phyloP scores from a whole-genome alignment of 2,113 vertebrate genomes.

The Argyrosomus japonicus region DNA sequence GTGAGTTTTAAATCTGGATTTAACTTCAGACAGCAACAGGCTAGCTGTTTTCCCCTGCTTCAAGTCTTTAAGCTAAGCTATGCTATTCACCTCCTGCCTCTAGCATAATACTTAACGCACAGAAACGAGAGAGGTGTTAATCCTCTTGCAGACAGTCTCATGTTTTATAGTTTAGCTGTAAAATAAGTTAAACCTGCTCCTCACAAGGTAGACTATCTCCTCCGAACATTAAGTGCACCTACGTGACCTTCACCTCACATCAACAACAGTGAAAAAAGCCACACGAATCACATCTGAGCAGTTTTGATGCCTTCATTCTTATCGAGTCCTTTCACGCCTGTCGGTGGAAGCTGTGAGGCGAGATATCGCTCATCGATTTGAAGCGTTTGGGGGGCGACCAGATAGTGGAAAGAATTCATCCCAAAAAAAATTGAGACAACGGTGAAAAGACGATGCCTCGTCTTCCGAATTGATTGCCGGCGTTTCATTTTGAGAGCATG shows the following conservation, averaged over 20 bases:
- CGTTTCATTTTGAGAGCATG: constrained; percentile 9
- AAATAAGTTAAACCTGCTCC: not conserved
- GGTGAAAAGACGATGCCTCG: not conserved
- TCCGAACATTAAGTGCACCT: not conserved
- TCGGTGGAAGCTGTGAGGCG: constrained; percentile 17
- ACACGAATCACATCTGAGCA: constrained; percentile 1
- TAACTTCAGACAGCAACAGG: not conserved
- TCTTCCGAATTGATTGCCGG: not conserved
- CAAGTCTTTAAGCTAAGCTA: not conserved
- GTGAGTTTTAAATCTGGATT: not conserved
- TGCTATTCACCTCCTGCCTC: not conserved
- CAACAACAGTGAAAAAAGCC: not conserved
- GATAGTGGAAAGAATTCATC: constrained; percentile 35
- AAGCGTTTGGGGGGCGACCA: constrained; percentile 11
- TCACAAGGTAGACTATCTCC: no score
- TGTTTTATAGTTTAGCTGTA: not conserved
- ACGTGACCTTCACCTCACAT: constrained; percentile 6
- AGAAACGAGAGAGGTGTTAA: no score
- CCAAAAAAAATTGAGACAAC: constrained; percentile 23
- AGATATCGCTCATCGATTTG: constrained; percentile 34
- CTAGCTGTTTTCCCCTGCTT: not conserved
- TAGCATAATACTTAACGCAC: not conserved
- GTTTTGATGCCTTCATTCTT: constrained; percentile 32
- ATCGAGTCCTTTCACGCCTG: constrained; percentile 27
- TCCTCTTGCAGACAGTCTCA: no score